phyloP scores from a whole-genome alignment of 2,113 vertebrate species.

The Melanerpes aurifrons region DNA sequence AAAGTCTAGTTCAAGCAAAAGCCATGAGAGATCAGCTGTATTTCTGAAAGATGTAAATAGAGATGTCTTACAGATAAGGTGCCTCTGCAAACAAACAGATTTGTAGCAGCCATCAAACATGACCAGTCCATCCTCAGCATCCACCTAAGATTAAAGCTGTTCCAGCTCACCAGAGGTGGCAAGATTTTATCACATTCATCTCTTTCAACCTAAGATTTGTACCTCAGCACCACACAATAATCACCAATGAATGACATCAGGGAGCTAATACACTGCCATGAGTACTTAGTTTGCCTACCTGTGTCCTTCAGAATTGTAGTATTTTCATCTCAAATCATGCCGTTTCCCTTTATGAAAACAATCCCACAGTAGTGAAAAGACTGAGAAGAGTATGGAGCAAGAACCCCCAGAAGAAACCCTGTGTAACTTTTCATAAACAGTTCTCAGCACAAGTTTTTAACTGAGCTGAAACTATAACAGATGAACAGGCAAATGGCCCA shows the following conservation, averaged over 20 bases:
- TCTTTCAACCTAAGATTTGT: background rate
- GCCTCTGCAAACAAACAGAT: background rate
- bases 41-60: background rate
- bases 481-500: background rate
- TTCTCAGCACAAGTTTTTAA: constrained; percentile 20
- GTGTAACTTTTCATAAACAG: background rate
- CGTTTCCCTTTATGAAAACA: background rate
- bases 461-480: constrained; percentile 3
- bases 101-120: background rate
- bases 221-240: background rate
- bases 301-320: background rate
- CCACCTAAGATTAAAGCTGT: background rate
- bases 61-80: background rate
- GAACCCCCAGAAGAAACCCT: background rate
- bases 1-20: background rate
- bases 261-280: background rate
- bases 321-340: background rate
- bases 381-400: background rate
- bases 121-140: fast-evolving
- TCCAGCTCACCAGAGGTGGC: fast-evolving
- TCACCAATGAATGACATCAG: background rate
- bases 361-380: constrained; percentile 6
- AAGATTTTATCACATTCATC: background rate
- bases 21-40: background rate
- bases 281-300: background rate